A percentile compares a stretch with the other conserved stretches of the same genome.
Conservation (phyloP, 2,888 invertebrate genomes). For the Epinotia brunnichana region DNA sequence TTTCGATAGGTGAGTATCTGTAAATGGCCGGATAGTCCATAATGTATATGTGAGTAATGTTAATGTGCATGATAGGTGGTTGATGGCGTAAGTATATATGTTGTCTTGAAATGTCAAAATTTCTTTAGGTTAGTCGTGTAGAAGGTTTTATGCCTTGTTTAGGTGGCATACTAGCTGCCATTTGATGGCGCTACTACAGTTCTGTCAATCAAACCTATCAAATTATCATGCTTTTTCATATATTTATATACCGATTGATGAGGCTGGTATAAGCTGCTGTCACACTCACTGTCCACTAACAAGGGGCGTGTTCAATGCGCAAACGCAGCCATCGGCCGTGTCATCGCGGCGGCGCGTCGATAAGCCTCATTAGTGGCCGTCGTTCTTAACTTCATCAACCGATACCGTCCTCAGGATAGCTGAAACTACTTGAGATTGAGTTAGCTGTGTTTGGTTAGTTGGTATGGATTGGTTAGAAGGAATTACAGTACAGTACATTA, state of each 20-base stretch:
- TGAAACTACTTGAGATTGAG: conserved; percentile 39
- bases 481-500: conserved; percentile 5
- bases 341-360: conserved; percentile 68
- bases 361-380: conserved; percentile 77
- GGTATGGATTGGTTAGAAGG: conserved; percentile 6
- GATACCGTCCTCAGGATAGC: conserved; percentile 47
- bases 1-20: background rate
- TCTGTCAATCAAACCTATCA: background rate
- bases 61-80: too few relatives aligned
- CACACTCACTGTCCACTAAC: conserved; percentile 59
- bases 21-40: too few relatives aligned
- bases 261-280: conserved; percentile 42
- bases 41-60: too few relatives aligned
- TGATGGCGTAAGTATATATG: too few relatives aligned
- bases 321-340: conserved; percentile 72
- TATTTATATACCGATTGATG: conserved; percentile 11
- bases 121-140: too few relatives aligned
- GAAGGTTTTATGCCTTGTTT: background rate
- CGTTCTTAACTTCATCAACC: conserved; percentile 70
- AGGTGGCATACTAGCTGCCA: background rate
- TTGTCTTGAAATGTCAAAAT: too few relatives aligned
- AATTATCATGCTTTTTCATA: background rate
- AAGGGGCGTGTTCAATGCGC: conserved; percentile 63
- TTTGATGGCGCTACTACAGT: too few relatives aligned
- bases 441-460: conserved; percentile 21